Evolutionary conservation across 2,888 invertebrate species (phyloP), one percentile per base, ranked within the genome.

Genomic region (Eurois occulta): DNA sequence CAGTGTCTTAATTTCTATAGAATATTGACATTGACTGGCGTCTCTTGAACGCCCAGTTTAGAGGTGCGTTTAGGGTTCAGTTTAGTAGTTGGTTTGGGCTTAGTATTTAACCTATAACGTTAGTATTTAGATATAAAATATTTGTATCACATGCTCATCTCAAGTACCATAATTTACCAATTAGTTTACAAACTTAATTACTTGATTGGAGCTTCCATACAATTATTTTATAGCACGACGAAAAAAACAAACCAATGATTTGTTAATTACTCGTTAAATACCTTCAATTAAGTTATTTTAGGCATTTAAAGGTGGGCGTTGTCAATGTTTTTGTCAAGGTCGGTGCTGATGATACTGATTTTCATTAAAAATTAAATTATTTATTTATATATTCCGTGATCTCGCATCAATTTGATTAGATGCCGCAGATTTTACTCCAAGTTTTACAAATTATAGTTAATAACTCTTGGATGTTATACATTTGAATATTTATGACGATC

Each of bases 271-370:
- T 58, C 38, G 8, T 21, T 74, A 68, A 72, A 75, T 75, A 64
- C 72, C 35, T 69, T 10, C 32, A 48, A 58, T 76, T 73, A 68
- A 32, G 28, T 38, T 60, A 73, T 71, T 73, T 55, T 73, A n/a
- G 65, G 11, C 38, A 58, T 69, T 72, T 32, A 67, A 69, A 48
- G 11, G 48, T 64, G 13, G 67, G 46, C 46, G 72, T 71, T 67
- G 64, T 78, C 85, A 85, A 85, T 80, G 78, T n/a, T 78, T 69
- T 41, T 62, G 38, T 68, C 72, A 86, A 87, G 88, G 88, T 76
- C 64, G 38, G 38, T 13, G 21, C 28, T 65, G 64, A 80, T 80
- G 70, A 48, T 65, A 79, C 46, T 65, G 32, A 78, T 75, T 69
- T 84, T 64, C 1, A 43, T 48, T 62, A 65, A 66, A 78, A 48